phyloP scores from a whole-genome alignment of 2,113 vertebrate genomes.

The Cephalopterus ornatus region DNA sequence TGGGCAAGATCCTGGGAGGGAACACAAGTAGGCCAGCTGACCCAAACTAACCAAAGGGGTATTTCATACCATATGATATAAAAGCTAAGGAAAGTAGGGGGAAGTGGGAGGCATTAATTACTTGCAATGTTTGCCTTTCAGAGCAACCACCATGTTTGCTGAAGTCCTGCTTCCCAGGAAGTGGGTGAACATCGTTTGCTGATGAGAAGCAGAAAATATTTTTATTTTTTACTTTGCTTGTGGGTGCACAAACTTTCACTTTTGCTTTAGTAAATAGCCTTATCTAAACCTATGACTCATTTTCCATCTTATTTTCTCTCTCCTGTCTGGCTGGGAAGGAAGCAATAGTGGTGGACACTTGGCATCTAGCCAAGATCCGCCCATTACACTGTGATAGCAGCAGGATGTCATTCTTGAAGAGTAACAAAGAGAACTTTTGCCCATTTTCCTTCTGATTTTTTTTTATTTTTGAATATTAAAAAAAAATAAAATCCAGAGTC shows the following conservation, averaged over 20 bases:
- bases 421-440: not conserved
- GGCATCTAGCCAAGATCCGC: no score
- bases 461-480: not conserved
- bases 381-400: no score
- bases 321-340: not conserved
- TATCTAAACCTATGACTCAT: not conserved
- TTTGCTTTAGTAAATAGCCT: not conserved
- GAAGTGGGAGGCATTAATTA: not conserved
- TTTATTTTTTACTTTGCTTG: not conserved
- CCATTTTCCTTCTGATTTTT: not conserved
- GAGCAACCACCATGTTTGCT: rapidly evolving
- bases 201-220: not conserved
- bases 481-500: not conserved
- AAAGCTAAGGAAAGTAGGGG: not conserved
- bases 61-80: no score
- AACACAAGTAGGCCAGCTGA: not conserved
- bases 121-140: not conserved
- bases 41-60: not conserved
- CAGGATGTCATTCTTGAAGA: not conserved
- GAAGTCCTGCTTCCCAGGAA: not conserved
- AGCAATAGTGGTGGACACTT: not conserved
- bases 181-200: not conserved
- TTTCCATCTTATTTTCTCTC: not conserved
- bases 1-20: not conserved
- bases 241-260: not conserved